A percentile compares a stretch with the other conserved stretches of the same genome.
Evolutionary conservation across 1,140 invertebrate genomes (phyloP).

Genomic region (Cydia amplana): DNA sequence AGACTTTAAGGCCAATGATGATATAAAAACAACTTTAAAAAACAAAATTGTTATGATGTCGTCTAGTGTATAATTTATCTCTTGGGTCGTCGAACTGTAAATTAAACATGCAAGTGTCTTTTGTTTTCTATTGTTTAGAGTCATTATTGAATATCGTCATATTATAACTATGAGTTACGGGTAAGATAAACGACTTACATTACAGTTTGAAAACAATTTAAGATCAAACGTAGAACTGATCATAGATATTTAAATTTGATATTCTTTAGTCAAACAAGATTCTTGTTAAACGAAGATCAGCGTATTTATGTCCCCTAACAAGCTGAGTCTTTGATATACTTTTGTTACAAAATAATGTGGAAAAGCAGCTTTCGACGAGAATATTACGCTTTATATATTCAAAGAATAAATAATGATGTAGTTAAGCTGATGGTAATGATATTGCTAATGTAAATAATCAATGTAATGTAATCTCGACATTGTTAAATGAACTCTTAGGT

Average conservation of each 20-base stretch:
- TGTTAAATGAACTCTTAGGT: no score
- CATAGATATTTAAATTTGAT: no score
- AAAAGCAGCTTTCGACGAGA: slow-evolving; percentile 12
- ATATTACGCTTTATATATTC: not conserved
- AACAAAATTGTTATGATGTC: not conserved
- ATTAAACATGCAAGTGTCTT: not conserved
- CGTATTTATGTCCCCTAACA: not conserved
- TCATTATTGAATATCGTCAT: not conserved
- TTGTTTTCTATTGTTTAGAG: not conserved
- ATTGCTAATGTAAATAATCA: not conserved
- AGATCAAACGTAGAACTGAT: not conserved
- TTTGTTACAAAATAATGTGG: slow-evolving; percentile 22
- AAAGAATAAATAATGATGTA: not conserved
- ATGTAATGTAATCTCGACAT: no score
- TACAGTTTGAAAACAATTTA: not conserved
- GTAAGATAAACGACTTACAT: no score
- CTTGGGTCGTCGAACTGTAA: not conserved
- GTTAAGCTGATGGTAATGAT: not conserved
- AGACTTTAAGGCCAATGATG: no score
- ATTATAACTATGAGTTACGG: no score
- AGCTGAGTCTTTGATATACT: slow-evolving; percentile 17
- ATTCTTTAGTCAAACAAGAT: not conserved
- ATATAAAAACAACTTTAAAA: not conserved
- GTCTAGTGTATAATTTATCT: not conserved
- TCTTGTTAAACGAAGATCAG: not conserved